These are phyloP conservation scores for Suricata suricatta DNA, from an alignment of 2,113 vertebrate genomes.

Conservation along the genomic window DNA sequence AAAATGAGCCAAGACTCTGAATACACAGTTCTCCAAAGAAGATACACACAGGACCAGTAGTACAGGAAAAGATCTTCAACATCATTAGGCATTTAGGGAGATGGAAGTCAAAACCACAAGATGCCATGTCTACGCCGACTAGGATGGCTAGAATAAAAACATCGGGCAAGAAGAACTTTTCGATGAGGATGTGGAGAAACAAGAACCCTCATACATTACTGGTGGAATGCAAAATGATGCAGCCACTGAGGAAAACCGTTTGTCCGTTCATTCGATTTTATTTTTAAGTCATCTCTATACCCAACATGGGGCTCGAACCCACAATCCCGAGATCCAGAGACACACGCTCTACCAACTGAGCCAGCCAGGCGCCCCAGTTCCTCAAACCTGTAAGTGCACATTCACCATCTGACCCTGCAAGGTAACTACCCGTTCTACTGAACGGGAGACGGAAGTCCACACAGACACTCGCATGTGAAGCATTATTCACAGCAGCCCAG, in stretches of 20 bases:
- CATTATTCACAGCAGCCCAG: not conserved
- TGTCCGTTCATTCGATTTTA: not conserved
- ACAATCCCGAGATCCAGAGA: not conserved
- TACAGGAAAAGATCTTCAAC: not conserved
- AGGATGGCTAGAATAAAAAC: not conserved
- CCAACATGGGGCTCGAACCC: not conserved
- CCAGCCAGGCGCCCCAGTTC: not conserved
- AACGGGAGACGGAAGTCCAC: rapidly evolving
- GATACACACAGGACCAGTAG: not conserved
- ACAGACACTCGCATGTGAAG: not conserved
- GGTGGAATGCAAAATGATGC: not conserved
- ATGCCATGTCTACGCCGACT: not conserved
- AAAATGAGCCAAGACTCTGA: not conserved
- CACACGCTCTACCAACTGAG: not conserved
- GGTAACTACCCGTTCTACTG: rapidly evolving
- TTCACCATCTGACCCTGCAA: not conserved
- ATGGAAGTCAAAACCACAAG: not conserved
- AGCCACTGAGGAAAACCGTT: not conserved
- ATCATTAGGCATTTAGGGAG: not conserved
- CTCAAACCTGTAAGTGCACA: not conserved
- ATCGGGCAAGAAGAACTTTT: not conserved
- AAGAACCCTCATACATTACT: not conserved
- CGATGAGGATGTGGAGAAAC: not conserved
- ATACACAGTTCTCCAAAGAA: not conserved
- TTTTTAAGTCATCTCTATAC: not conserved